Percentiles rank a stretch among this genome's conserved stretches.
These are phyloP conservation scores for Dromius quadrimaculatus DNA, from an alignment of 2,888 invertebrate genomes.

Conservation along the genomic window DNA sequence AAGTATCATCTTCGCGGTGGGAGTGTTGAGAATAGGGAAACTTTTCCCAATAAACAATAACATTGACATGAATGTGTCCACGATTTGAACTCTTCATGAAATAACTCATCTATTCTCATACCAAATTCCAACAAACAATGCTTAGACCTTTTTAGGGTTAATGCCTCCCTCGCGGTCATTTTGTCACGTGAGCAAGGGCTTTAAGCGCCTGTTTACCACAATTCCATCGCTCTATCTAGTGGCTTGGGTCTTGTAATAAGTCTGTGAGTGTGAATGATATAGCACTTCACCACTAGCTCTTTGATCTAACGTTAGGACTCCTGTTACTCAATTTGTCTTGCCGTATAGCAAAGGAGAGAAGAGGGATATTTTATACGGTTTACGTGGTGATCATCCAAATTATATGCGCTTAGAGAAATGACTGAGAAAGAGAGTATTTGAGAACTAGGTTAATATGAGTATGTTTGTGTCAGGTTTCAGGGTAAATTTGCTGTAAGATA, in stretches of 20 bases:
- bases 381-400: slow-evolving; percentile 11
- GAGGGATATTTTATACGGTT: not conserved
- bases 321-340: slow-evolving; percentile 1
- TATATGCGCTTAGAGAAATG: not conserved
- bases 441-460: too few species aligned
- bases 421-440: not conserved
- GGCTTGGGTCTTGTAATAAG: too few species aligned
- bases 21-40: not conserved
- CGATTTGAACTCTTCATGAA: too few species aligned
- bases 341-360: too few species aligned
- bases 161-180: not conserved
- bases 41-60: slow-evolving; percentile 1
- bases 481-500: too few species aligned
- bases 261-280: not conserved
- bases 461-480: too few species aligned
- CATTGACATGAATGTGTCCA: too few species aligned
- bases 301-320: slow-evolving; percentile 5
- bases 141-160: too few species aligned
- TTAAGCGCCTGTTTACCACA: not conserved
- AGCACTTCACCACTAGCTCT: not conserved
- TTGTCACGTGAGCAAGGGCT: slow-evolving; percentile 5
- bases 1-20: too few species aligned
- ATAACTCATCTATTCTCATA: too few species aligned
- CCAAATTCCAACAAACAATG: too few species aligned
- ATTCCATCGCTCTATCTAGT: not conserved